A percentile compares a stretch with the other conserved stretches of the same genome.
Evolutionary conservation across 2,797 vertebrate genomes (phyloP).

Genomic region (Acanthurus leucopareius): DNA sequence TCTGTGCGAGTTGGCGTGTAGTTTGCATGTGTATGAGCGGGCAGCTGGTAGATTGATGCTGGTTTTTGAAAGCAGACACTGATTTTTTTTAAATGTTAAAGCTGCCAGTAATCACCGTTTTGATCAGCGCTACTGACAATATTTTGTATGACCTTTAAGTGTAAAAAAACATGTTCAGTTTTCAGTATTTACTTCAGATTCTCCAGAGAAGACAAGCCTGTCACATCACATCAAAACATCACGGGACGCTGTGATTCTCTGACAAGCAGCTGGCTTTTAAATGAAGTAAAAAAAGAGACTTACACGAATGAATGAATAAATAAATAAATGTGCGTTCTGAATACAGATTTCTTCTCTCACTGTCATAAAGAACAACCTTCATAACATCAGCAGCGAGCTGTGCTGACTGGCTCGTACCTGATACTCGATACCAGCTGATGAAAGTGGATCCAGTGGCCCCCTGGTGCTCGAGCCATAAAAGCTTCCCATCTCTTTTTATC

Average conservation of each 20-base stretch:
- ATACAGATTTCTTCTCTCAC: neutral
- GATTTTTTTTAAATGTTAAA: neutral
- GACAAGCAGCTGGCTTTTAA: too few species aligned
- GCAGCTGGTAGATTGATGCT: neutral
- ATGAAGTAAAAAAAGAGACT: neutral
- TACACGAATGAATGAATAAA: neutral
- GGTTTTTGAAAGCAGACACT: neutral
- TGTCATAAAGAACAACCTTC: neutral
- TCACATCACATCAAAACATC: neutral
- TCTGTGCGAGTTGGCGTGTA: neutral
- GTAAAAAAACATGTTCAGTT: neutral
- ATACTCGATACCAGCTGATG: conserved; percentile 33
- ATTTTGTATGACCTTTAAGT: neutral
- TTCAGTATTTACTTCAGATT: conserved; percentile 10
- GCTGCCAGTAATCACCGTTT: neutral
- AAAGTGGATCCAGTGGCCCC: conserved; percentile 23
- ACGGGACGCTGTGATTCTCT: neutral
- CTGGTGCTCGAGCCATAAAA: neutral
- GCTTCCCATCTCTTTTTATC: conserved; percentile 25
- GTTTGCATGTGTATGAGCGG: neutral
- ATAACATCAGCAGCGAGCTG: conserved; percentile 6
- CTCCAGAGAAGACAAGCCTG: neutral
- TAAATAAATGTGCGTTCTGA: neutral
- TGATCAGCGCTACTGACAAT: neutral
- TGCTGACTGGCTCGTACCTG: conserved; percentile 13